These are phyloP conservation scores for Bombus ignitus DNA, from an alignment of 1,140 invertebrate genomes.

Conservation along the genomic window DNA sequence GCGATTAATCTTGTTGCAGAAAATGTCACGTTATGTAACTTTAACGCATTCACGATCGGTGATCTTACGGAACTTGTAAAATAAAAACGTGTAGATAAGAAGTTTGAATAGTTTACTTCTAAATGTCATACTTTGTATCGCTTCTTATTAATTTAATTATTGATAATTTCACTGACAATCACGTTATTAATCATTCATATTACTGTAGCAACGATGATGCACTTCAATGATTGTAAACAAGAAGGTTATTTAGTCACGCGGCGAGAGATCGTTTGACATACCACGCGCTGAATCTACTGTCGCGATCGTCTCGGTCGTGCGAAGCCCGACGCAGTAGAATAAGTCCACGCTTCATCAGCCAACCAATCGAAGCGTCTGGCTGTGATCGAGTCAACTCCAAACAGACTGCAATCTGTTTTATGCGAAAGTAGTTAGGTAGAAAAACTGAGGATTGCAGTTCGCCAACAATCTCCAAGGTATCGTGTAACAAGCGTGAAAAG, in stretches of 20 bases:
- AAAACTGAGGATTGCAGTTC: background rate
- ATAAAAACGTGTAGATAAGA: no score
- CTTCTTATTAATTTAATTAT: no score
- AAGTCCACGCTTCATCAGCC: background rate
- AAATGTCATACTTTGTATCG: no score
- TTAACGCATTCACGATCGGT: background rate
- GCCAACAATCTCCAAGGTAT: background rate
- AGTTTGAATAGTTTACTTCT: no score
- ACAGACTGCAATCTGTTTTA: background rate
- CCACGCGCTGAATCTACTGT: background rate
- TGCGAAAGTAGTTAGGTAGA: no score
- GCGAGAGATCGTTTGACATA: background rate
- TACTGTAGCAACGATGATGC: no score
- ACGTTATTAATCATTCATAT: no score
- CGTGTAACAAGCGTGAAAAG: conserved; percentile 1
- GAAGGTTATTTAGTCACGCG: background rate
- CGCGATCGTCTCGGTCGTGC: background rate
- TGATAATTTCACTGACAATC: no score
- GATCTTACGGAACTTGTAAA: no score
- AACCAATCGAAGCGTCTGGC: background rate
- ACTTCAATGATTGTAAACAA: no score
- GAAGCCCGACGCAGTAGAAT: background rate
- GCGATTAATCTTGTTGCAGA: background rate
- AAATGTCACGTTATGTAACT: background rate
- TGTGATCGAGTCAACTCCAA: background rate